Percentiles rank a stretch among this genome's conserved stretches.
phyloP scores from a whole-genome alignment of 2,113 vertebrate species.

The Misgurnus anguillicaudatus region DNA sequence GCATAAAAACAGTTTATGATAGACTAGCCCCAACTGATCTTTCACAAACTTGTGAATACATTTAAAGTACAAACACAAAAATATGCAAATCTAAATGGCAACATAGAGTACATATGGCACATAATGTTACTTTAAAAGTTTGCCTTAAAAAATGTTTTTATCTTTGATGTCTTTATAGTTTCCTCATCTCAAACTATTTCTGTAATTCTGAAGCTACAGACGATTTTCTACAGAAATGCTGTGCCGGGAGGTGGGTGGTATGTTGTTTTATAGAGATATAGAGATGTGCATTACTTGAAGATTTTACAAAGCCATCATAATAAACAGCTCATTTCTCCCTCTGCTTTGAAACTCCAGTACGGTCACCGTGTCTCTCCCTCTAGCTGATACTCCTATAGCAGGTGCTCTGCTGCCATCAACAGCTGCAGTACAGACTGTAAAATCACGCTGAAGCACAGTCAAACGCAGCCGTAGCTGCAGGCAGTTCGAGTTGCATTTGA shows the following conservation, averaged over 20 bases:
- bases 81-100: too few species aligned
- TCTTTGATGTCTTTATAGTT: neutral
- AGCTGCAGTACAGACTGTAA: constrained; percentile 30
- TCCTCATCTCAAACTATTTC: constrained; percentile 1
- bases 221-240: neutral
- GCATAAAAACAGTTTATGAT: too few species aligned
- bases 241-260: neutral
- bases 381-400: constrained; percentile 28
- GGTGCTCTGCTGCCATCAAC: constrained; percentile 50
- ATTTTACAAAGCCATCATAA: constrained; percentile 14
- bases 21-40: neutral
- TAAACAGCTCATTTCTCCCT: constrained; percentile 17
- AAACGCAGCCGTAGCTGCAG: neutral
- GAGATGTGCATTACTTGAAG: neutral
- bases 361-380: neutral
- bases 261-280: neutral
- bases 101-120: too few species aligned
- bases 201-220: neutral
- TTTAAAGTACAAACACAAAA: neutral
- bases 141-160: neutral
- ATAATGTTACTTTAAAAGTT: neutral
- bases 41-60: neutral
- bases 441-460: neutral
- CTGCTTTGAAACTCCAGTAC: constrained; percentile 15
- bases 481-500: constrained; percentile 17